A percentile compares a stretch with the other conserved stretches of the same genome.
Conservation (phyloP, 2,113 vertebrate species). For the Struthio camelus region DNA sequence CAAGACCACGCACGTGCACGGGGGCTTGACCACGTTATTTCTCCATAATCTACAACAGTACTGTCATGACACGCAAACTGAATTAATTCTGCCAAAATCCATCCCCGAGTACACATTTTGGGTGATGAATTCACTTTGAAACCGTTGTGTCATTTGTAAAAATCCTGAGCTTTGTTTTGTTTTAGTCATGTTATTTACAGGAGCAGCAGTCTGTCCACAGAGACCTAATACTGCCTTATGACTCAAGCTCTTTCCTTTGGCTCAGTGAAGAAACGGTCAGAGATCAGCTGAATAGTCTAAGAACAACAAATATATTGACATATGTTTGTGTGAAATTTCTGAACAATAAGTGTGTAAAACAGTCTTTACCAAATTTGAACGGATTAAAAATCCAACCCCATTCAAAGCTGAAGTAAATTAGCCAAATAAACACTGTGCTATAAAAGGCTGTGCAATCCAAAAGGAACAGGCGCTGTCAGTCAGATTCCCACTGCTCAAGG, state of each 20-base stretch:
- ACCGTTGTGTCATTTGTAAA: neutral
- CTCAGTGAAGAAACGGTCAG: neutral
- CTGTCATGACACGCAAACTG: neutral
- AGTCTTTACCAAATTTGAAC: neutral
- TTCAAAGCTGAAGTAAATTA: neutral
- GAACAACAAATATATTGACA: neutral
- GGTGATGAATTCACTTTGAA: neutral
- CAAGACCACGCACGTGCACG: neutral
- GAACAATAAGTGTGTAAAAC: neutral
- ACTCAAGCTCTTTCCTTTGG: neutral
- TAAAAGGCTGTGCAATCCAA: neutral
- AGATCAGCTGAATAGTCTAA: neutral
- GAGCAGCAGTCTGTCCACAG: neutral
- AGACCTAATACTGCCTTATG: neutral
- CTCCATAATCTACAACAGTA: neutral
- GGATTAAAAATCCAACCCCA: fast-evolving
- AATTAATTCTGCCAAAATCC: neutral
- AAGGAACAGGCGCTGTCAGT: neutral
- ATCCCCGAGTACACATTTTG: neutral
- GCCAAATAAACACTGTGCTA: neutral
- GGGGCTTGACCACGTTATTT: neutral
- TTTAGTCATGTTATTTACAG: neutral
- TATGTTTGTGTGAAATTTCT: neutral
- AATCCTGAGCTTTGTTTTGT: neutral
- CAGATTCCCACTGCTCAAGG: neutral